Conservation (phyloP, 30 jellyfish, hydroid and myxozoan species). For the Pelagia noctiluca region DNA sequence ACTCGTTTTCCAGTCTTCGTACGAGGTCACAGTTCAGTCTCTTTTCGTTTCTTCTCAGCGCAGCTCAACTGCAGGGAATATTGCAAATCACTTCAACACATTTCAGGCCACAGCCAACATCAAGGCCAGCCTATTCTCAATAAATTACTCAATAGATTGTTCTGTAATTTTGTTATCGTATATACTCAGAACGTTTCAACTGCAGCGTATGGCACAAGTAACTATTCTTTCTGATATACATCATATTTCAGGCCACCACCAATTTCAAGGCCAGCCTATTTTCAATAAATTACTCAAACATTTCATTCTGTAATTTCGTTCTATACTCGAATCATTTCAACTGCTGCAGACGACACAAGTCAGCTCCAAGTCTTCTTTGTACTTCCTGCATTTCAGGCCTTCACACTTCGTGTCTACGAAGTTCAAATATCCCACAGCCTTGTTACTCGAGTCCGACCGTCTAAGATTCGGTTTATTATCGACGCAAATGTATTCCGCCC, state of each 20-base stretch:
- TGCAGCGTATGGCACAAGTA: not conserved
- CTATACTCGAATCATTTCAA: slow-evolving; percentile 3
- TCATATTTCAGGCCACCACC: not conserved
- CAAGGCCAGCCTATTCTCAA: no score
- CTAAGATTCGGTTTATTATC: slow-evolving; percentile 83
- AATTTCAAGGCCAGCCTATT: no score
- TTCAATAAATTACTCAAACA: not conserved
- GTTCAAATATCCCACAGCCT: slow-evolving; percentile 80
- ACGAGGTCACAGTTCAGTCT: no score
- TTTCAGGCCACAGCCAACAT: no score
- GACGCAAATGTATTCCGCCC: slow-evolving; percentile 98
- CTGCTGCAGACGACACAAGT: slow-evolving; percentile 95
- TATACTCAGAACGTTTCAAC: no score
- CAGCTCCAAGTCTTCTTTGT: slow-evolving; percentile 70
- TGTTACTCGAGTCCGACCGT: slow-evolving; percentile 41
- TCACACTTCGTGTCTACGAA: slow-evolving; percentile 94
- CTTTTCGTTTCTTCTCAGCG: no score
- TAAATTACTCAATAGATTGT: no score
- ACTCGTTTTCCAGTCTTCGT: no score
- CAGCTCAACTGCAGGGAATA: not conserved
- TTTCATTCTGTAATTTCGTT: not conserved
- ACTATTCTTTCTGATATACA: not conserved
- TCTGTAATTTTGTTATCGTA: no score
- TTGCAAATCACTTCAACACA: not conserved
- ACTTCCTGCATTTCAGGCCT: slow-evolving; percentile 74